Conservation (phyloP, 2,888 invertebrate genomes). For the Eristalis tenax region DNA sequence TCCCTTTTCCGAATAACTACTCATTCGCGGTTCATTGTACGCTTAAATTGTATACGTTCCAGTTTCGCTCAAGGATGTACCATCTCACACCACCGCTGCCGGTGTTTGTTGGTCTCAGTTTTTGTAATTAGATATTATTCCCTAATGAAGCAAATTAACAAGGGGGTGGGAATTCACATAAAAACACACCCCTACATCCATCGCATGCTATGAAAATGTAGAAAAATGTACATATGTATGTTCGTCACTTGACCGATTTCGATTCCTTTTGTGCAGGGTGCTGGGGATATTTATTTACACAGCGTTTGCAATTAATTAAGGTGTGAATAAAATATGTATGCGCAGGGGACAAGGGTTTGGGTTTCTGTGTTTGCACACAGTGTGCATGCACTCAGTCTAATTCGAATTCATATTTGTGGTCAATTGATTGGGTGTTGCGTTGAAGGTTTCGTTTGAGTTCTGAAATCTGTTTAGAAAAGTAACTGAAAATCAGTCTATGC, state of each 20-base stretch:
- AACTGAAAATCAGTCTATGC: too few species aligned
- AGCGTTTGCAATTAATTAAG: background rate
- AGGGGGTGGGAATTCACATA: background rate
- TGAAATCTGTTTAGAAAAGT: too few species aligned
- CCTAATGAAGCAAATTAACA: slow-evolving; percentile 41
- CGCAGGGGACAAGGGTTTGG: background rate
- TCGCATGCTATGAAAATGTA: background rate
- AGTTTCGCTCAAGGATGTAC: background rate
- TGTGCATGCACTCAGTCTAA: background rate
- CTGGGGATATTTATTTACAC: background rate
- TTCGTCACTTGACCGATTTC: background rate
- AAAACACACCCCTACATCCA: background rate
- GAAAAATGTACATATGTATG: slow-evolving; percentile 13
- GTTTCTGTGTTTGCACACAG: background rate
- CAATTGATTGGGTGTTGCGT: too few species aligned
- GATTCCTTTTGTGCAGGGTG: background rate
- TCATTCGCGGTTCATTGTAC: slow-evolving; percentile 3
- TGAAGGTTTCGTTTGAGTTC: too few species aligned
- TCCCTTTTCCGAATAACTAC: background rate
- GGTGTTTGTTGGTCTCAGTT: background rate
- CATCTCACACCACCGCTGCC: background rate
- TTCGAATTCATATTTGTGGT: background rate
- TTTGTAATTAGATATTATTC: slow-evolving; percentile 13
- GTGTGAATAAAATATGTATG: background rate
- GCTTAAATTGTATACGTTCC: background rate